Base-by-base conservation (phyloP, 2,888 invertebrate genomes). In the Leptinotarsa tumamoca region DNA sequence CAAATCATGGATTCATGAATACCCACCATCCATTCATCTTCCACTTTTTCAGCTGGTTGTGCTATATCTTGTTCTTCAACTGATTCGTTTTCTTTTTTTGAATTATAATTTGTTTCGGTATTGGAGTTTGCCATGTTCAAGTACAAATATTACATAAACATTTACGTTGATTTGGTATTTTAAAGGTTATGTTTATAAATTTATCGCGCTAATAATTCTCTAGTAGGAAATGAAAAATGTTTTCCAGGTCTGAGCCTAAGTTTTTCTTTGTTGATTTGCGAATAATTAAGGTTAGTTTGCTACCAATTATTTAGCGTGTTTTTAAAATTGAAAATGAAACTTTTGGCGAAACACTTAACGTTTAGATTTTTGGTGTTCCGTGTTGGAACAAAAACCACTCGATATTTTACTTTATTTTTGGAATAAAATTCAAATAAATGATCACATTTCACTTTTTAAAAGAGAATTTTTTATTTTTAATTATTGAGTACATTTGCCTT, bases 21-120 rank as follows among this genome's bases (percentile, higher is more conserved):
- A 63, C 52, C 73, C 82, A 87, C 87, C 86, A 87, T 84, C 87
- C 87, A 87, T 75, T 84, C 84, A 77, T 86, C 81, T 73, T 82
- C 67, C 66, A 79, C 18, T 67, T 68, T 50, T 15, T 68, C 5
- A 43, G 3, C 43, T 17, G 43, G n/a, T 58, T 76, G 61, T 66
- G 23, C 63, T 43, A 73, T 49, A 50, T 74, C 63, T 27, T 58
- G 13, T 49, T 68, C 15, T 21, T 58, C 23, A 4, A 23, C 4
- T 14, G 58, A 58, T 21, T 23, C 21, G 4, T 15, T 23, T 23
- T 21, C 23, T 3, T 52, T 52, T 52, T 52, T 3, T 43, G 54
- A 54, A 54, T 18, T 21, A 4, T 58, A 23, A 21, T 58, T 51
- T 50, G 7, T 23, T 70, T 49, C 15, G 18, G 17, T 61, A 51